A percentile compares a stretch with the other conserved stretches of the same genome.
Evolutionary conservation across 1,140 invertebrate genomes (phyloP).

Genomic region (Elymnias hypermnestra): DNA sequence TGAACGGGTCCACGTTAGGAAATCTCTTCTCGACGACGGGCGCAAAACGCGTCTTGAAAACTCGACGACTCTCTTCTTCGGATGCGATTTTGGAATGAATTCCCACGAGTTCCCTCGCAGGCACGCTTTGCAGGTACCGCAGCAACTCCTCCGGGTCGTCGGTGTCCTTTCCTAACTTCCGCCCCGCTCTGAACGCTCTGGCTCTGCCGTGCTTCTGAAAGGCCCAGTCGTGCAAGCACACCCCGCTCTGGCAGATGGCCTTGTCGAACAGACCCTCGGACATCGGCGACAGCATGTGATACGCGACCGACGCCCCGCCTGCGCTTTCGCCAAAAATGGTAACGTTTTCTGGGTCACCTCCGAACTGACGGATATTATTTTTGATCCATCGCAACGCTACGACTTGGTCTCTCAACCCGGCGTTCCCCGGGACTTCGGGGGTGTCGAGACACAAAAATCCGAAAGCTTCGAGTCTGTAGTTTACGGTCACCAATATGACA

Average conservation of each 20-base stretch:
- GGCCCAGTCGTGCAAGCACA: conserved; percentile 77
- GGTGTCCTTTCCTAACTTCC: conserved; percentile 61
- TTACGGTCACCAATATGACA: conserved; percentile 82
- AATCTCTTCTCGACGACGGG: conserved; percentile 70
- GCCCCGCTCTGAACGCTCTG: conserved; percentile 57
- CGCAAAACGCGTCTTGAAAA: conserved; percentile 58
- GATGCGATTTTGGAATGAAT: conserved; percentile 39
- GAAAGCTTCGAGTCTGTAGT: conserved; percentile 80
- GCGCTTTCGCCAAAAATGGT: conserved; percentile 86
- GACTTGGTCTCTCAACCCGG: conserved; percentile 82
- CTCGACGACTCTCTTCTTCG: conserved; percentile 50
- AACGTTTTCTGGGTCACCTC: conserved; percentile 83
- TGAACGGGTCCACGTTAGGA: conserved; percentile 43
- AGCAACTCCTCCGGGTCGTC: conserved; percentile 57
- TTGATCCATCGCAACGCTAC: conserved; percentile 58
- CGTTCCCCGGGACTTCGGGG: conserved; percentile 79
- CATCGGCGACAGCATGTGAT: conserved; percentile 82
- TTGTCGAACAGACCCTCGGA: conserved; percentile 77
- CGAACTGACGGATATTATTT: conserved; percentile 78
- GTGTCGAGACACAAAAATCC: conserved; percentile 80
- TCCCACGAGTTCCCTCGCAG: conserved; percentile 51
- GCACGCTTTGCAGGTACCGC: conserved; percentile 63
- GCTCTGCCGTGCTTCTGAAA: conserved; percentile 35
- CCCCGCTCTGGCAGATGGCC: conserved; percentile 80
- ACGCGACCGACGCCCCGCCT: conserved; percentile 81